phyloP scores from a whole-genome alignment of 2,888 invertebrate genomes.

The Aelia acuminata region DNA sequence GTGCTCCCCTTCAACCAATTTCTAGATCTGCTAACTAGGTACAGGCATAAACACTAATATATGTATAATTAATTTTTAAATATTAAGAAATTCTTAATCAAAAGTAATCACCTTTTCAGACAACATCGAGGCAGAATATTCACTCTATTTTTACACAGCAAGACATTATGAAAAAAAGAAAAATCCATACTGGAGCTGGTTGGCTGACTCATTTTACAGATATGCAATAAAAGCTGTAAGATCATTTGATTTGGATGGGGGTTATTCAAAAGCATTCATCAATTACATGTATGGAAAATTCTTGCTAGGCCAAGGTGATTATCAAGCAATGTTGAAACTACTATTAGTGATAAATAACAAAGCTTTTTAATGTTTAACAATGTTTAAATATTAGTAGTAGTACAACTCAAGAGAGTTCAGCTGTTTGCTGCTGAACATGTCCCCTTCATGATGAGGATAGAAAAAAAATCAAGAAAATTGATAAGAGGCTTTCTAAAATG shows the following conservation, averaged over 20 bases:
- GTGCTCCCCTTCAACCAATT: too few species aligned
- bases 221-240: not conserved
- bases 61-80: too few species aligned
- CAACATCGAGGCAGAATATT: not conserved
- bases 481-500: too few species aligned
- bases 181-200: conserved; percentile 36
- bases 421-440: too few species aligned
- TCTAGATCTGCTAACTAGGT: too few species aligned
- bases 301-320: conserved; percentile 1
- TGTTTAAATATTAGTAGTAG: not conserved
- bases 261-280: conserved; percentile 48
- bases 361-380: too few species aligned
- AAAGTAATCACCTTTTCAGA: not conserved
- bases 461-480: too few species aligned
- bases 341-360: not conserved
- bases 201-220: conserved; percentile 37
- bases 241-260: not conserved
- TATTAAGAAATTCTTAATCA: too few species aligned
- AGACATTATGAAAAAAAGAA: conserved; percentile 47
- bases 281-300: conserved; percentile 55
- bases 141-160: conserved; percentile 10
- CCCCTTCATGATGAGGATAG: too few species aligned
- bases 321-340: not conserved
- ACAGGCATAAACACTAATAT: too few species aligned
- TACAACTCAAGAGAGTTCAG: not conserved